A percentile compares a stretch with the other conserved stretches of the same genome.
Evolutionary conservation across 2,113 vertebrate species (phyloP).

Genomic region (Carettochelys insculpta): DNA sequence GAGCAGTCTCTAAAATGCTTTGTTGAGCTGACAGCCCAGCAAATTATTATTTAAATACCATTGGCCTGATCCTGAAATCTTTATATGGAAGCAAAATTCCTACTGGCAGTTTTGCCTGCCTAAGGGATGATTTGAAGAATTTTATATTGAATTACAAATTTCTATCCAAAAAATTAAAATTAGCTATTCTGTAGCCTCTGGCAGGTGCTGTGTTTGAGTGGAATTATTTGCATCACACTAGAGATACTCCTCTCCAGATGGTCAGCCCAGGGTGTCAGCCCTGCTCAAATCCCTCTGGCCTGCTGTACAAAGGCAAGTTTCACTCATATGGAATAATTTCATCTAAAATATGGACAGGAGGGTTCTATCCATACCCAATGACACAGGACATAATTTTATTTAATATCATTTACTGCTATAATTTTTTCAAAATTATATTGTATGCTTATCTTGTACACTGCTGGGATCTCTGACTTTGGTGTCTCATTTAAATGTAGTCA

Average conservation of each 20-base stretch:
- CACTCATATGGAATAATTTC: not conserved
- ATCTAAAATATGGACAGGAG: not conserved
- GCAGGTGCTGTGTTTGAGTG: slow-evolving; percentile 9
- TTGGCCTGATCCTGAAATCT: not conserved
- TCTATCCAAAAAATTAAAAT: slow-evolving; percentile 43
- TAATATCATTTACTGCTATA: not conserved
- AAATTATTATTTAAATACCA: slow-evolving; percentile 5
- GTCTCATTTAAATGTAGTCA: not conserved
- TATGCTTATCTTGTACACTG: not conserved
- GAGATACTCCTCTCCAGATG: not conserved
- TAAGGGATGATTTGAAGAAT: not conserved
- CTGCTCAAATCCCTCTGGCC: not conserved
- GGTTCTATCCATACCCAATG: not conserved
- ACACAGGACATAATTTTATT: not conserved
- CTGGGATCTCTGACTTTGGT: not conserved
- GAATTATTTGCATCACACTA: slow-evolving; percentile 27
- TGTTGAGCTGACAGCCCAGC: not conserved
- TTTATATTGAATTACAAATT: slow-evolving; percentile 34
- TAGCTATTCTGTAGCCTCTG: not conserved
- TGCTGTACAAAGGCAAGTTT: not conserved
- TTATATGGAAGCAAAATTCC: not conserved
- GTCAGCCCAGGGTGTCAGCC: not conserved
- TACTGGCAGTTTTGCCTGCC: not conserved
- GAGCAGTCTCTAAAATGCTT: not conserved
- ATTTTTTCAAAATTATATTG: not conserved